Evolutionary conservation across 2,113 vertebrate species (phyloP).

Genomic region (Leuciscus idus): DNA sequence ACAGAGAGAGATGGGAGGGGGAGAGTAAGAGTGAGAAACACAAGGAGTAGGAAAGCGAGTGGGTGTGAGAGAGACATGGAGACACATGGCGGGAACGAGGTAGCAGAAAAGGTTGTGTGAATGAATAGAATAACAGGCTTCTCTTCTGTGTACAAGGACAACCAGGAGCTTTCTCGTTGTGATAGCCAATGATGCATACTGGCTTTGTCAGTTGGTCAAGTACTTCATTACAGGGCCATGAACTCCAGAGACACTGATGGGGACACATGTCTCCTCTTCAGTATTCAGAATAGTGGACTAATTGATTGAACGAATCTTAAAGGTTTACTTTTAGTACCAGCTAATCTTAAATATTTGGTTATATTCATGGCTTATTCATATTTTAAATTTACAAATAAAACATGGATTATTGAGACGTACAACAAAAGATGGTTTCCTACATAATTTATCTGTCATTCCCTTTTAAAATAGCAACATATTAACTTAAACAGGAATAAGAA

Average conservation of each 20-base stretch:
- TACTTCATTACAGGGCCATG: background rate
- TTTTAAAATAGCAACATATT: too few species aligned
- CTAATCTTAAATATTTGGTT: too few species aligned
- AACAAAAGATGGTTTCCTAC: too few species aligned
- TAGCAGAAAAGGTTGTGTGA: constrained; percentile 26
- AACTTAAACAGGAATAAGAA: background rate
- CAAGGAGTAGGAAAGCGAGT: constrained; percentile 22
- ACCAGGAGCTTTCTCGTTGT: background rate
- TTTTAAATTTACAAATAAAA: too few species aligned
- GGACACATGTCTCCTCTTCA: background rate
- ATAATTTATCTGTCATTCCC: too few species aligned
- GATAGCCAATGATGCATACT: background rate
- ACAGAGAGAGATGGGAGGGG: constrained; percentile 33
- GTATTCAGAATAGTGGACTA: too few species aligned
- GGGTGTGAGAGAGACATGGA: constrained; percentile 41
- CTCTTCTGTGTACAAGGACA: background rate
- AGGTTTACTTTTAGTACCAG: too few species aligned
- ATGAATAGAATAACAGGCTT: constrained; percentile 30
- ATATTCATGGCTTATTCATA: too few species aligned
- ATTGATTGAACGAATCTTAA: too few species aligned
- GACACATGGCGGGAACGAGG: constrained; percentile 34
- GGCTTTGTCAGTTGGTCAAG: background rate
- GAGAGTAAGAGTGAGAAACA: constrained; percentile 28
- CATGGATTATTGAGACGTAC: too few species aligned
- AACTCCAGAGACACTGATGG: background rate